phyloP scores from a whole-genome alignment of 2,888 invertebrate genomes.

The Epinotia nisella region DNA sequence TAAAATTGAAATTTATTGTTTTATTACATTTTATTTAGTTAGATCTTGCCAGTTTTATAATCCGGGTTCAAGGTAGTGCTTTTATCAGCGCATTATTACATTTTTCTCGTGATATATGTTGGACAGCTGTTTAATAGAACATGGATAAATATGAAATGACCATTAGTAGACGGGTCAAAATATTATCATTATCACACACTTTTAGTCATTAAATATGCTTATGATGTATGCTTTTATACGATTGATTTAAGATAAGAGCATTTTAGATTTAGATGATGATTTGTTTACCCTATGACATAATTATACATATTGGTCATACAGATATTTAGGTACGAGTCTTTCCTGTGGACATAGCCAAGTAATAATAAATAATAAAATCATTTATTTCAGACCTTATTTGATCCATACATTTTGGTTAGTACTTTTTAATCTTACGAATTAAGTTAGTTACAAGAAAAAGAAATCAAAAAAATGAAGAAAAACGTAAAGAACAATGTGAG shows the following conservation, averaged over 20 bases:
- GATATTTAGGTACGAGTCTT: no score
- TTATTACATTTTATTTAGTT: conserved; percentile 10
- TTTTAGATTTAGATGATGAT: background rate
- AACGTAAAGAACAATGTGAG: no score
- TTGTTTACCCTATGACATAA: background rate
- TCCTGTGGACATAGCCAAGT: no score
- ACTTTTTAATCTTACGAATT: no score
- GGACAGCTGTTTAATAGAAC: background rate
- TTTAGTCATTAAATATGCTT: background rate
- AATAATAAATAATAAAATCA: no score
- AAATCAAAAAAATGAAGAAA: no score
- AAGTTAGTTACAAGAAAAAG: no score
- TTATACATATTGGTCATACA: background rate
- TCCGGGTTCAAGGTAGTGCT: background rate
- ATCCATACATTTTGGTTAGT: no score
- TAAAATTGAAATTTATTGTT: conserved; percentile 7
- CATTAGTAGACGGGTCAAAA: background rate
- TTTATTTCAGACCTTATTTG: no score
- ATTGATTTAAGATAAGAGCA: no score
- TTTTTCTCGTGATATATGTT: background rate
- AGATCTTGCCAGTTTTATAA: background rate
- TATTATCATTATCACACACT: background rate
- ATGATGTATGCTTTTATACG: background rate
- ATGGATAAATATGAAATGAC: background rate
- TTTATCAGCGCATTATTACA: background rate